phyloP scores from a whole-genome alignment of 1,140 invertebrate species.

The Chironomus striatipennis region DNA sequence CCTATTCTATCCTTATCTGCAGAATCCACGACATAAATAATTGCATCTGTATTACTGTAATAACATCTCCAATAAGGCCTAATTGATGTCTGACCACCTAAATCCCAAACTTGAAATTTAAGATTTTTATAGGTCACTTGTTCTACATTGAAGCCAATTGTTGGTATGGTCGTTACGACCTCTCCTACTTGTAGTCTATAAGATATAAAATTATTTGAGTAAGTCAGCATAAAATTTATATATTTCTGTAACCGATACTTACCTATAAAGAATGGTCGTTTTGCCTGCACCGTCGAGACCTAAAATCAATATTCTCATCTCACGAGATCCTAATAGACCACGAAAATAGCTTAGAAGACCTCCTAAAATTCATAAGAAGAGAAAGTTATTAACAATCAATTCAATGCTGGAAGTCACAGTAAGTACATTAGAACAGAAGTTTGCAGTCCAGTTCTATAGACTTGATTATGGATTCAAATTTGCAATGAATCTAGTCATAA shows the following conservation, averaged over 20 bases:
- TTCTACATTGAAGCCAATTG: conserved; percentile 86
- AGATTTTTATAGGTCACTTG: conserved; percentile 95
- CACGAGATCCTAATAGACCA: conserved; percentile 81
- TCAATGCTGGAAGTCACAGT: too few species aligned
- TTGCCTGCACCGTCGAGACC: conserved; percentile 97
- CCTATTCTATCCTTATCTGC: conserved; percentile 97
- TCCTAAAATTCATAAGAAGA: too few species aligned
- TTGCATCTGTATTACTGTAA: conserved; percentile 99
- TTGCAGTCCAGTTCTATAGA: too few species aligned
- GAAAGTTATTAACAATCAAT: too few species aligned
- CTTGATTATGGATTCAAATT: too few species aligned
- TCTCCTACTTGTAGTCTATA: conserved; percentile 98
- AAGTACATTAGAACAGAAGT: too few species aligned
- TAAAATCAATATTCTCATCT: conserved; percentile 96
- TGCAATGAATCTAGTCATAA: too few species aligned
- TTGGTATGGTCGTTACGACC: conserved; percentile 93
- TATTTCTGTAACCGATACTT: too few species aligned
- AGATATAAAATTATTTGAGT: too few species aligned
- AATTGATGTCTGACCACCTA: conserved; percentile 94
- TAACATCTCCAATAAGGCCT: conserved; percentile 99
- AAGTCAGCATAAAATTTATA: too few species aligned
- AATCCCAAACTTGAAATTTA: conserved; percentile 97
- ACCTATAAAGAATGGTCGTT: too few species aligned
- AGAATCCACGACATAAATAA: conserved; percentile 99
- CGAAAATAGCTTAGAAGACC: conserved; percentile 93